Percentiles rank a stretch among this genome's conserved stretches.
phyloP scores from a whole-genome alignment of 2,797 vertebrate species.

The Sebastes goodei region DNA sequence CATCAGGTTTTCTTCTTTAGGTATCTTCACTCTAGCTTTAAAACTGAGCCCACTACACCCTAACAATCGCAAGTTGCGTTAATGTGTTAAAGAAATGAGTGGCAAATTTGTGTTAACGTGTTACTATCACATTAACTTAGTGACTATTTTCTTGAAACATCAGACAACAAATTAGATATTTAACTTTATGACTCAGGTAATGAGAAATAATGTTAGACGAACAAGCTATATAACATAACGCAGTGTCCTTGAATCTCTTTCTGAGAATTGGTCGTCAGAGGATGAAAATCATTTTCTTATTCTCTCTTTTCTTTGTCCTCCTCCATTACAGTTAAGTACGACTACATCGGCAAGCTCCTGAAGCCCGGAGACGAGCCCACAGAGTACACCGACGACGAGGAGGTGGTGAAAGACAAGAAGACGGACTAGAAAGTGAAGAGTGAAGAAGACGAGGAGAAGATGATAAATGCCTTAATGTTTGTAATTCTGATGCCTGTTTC shows the following conservation, averaged over 20 bases:
- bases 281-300: not conserved
- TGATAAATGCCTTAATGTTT: conserved; percentile 60
- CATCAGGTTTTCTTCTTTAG: no score
- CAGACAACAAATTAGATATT: not conserved
- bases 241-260: not conserved
- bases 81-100: no score
- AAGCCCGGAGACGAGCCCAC: conserved; percentile 92
- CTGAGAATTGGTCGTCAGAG: not conserved
- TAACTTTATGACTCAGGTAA: not conserved
- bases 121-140: no score
- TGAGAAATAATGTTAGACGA: not conserved
- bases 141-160: no score
- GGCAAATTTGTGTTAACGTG: no score
- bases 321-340: conserved; percentile 89
- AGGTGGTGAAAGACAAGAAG: conserved; percentile 86
- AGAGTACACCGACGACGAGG: conserved; percentile 96
- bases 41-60: no score
- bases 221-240: accelerated
- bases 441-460: not conserved
- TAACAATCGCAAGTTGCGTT: no score
- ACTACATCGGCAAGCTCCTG: conserved; percentile 94
- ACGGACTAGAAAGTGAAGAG: conserved; percentile 78
- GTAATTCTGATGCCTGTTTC: conserved; percentile 22
- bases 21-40: no score
- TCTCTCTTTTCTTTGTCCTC: not conserved